phyloP scores from a whole-genome alignment of 2,113 vertebrate genomes.

The Romanogobio albipinnatus region DNA sequence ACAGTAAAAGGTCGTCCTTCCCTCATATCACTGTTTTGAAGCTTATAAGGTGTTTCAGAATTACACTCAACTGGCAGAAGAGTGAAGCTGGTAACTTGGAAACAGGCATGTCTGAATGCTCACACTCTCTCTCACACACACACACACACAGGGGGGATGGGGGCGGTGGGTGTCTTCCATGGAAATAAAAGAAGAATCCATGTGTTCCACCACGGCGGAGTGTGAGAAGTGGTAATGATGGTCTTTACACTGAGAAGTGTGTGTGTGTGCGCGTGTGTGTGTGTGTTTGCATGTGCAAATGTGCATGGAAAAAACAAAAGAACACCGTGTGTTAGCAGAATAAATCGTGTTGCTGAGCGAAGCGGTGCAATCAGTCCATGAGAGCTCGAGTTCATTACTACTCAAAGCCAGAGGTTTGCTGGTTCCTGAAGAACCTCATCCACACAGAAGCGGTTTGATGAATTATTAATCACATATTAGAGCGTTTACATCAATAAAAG shows the following conservation, averaged over 20 bases:
- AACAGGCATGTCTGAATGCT: constrained; percentile 49
- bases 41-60: constrained; percentile 28
- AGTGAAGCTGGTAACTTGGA: constrained; percentile 53
- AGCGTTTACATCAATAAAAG: constrained; percentile 31
- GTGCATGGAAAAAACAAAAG: constrained; percentile 16
- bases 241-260: neutral
- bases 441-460: neutral
- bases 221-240: constrained; percentile 38
- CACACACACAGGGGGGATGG: constrained; percentile 16
- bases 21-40: constrained; percentile 4
- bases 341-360: constrained; percentile 5
- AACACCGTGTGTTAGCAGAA: neutral
- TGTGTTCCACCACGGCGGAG: constrained; percentile 14
- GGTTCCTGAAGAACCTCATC: neutral
- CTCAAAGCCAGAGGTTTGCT: neutral
- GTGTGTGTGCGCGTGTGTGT: neutral
- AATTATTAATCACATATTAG: constrained; percentile 29
- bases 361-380: constrained; percentile 1
- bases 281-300: constrained; percentile 7
- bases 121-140: constrained; percentile 25
- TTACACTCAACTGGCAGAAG: constrained; percentile 36
- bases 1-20: neutral
- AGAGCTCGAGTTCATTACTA: constrained; percentile 11
- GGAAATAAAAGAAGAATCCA: constrained; percentile 42
- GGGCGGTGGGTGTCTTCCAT: constrained; percentile 6